A percentile compares a stretch with the other conserved stretches of the same genome.
These are phyloP conservation scores for Cryptomyrus ogoouensis DNA, from an alignment of 2,113 vertebrate species.

Conservation along the genomic window DNA sequence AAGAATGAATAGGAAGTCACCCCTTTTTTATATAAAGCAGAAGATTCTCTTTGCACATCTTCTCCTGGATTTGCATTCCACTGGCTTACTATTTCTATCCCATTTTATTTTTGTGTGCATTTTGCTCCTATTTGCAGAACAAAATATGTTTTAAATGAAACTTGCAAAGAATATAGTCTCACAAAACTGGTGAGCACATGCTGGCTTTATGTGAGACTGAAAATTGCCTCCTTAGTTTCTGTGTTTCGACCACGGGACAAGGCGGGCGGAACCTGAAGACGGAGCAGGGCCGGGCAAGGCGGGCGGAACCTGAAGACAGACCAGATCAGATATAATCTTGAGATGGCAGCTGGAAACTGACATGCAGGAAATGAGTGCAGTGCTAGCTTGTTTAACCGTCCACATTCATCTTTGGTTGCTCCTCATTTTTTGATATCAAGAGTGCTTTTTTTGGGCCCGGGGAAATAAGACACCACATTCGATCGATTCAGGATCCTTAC, in stretches of 20 bases:
- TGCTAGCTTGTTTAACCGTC: conserved; percentile 7
- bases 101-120: conserved; percentile 39
- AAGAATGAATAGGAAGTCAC: neutral
- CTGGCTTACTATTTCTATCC: neutral
- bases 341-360: conserved; percentile 29
- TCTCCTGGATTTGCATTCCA: conserved; percentile 23
- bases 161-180: conserved; percentile 54
- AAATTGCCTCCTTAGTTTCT: conserved; percentile 37
- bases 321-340: conserved; percentile 32
- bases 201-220: conserved; percentile 38
- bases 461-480: conserved; percentile 38
- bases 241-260: conserved; percentile 35
- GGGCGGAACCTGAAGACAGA: conserved; percentile 17
- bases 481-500: neutral
- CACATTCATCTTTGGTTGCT: conserved; percentile 39
- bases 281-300: neutral
- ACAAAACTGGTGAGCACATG: conserved; percentile 46
- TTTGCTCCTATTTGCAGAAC: conserved; percentile 48
- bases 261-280: conserved; percentile 29
- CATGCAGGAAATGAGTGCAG: neutral
- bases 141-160: conserved; percentile 49
- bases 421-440: conserved; percentile 29
- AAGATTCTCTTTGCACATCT: conserved; percentile 7
- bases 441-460: conserved; percentile 24
- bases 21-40: neutral